Conservation (phyloP, 2,797 vertebrate genomes). For the Leptatherina wallacei region DNA sequence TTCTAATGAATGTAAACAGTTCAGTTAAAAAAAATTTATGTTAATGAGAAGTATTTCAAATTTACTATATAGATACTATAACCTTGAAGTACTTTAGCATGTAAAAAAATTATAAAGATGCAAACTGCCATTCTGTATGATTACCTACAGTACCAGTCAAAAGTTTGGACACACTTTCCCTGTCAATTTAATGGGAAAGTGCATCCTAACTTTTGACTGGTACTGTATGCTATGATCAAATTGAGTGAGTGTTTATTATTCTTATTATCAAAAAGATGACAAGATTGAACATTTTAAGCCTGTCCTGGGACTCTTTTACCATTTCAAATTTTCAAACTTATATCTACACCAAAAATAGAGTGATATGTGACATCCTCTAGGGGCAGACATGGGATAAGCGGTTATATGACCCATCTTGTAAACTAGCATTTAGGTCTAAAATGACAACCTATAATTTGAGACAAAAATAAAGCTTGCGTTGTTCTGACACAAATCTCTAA, state of each 20-base stretch:
- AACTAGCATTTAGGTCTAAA: conserved; percentile 38
- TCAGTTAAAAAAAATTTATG: neutral
- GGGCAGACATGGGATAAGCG: conserved; percentile 36
- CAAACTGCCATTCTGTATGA: too few species aligned
- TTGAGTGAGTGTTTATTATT: neutral
- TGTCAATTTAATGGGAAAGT: too few species aligned
- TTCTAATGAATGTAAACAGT: neutral
- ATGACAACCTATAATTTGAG: conserved; percentile 61
- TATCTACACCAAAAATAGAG: conserved; percentile 33
- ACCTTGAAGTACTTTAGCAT: neutral
- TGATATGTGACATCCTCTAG: conserved; percentile 45
- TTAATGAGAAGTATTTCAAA: neutral
- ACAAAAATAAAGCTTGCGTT: conserved; percentile 59
- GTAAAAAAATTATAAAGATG: neutral
- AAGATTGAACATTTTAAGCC: neutral
- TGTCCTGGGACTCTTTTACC: neutral
- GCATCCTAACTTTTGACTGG: too few species aligned
- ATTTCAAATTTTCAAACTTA: neutral
- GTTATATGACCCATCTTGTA: conserved; percentile 22
- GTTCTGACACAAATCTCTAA: conserved; percentile 60
- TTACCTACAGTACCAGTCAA: too few species aligned
- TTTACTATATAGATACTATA: neutral
- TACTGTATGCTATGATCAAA: too few species aligned
- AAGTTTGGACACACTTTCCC: too few species aligned
- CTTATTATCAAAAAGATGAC: neutral